Evolutionary conservation across 2,113 vertebrate genomes (phyloP), one percentile per base, ranked within the genome.

Genomic region (Gnathonemus longibarbis): DNA sequence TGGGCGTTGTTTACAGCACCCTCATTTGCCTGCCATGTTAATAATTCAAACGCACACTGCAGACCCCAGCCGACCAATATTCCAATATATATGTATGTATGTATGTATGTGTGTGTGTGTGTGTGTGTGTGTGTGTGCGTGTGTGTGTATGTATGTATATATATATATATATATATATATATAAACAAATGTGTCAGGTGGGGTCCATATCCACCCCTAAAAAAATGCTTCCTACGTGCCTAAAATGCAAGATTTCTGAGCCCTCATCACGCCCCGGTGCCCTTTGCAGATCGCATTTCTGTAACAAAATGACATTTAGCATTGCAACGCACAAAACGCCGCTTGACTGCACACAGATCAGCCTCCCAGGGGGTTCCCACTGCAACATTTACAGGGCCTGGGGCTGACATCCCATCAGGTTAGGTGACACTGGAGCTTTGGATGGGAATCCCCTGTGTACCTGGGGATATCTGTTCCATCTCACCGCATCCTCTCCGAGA

Each of bases 381-480:
- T 53, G 39, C 84, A 17, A 62, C 89, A 84, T 85, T 89, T 89
- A 83, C n/a, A 89, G 8, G n/a, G 31, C 35, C 35, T 35, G 50
- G 10, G 35, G 74, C 91, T 91, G 84, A 90, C 31, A 84, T 89
- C 74, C 88, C 89, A 66, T 24, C 90, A 17, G 9, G 31, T 53
- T 27, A 35, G 85, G 11, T 35, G n/a, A 39, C 24, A 50, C 85
- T 35, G 19, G 50, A 39, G 85, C 21, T 87, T 53, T 56, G 85
- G 15, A 56, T 13, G 7, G 31, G 50, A 52, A 53, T 50, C 49
- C 85, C 49, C 13, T 13, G 50, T 21, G 10, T 49, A 52, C 31
- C 85, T 74, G 89, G 83, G 53, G 91, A 0, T 35, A 77, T 87
- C 87, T 8, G 50, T 91, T 92, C 91, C 90, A 88, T 90, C 62